Conservation (phyloP, 2,888 invertebrate species). For the Slavum lentiscoides region DNA sequence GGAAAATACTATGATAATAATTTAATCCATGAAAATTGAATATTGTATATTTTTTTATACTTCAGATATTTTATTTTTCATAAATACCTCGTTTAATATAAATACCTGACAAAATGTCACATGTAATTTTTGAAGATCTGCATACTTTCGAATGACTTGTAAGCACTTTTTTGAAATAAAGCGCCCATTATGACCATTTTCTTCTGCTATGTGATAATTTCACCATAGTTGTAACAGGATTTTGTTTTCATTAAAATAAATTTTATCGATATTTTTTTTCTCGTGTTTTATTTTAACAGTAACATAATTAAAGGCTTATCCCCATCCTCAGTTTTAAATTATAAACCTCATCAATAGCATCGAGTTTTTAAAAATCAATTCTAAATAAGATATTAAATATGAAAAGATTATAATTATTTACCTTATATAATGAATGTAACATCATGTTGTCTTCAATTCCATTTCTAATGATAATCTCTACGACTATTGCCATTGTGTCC, state of each 20-base stretch:
- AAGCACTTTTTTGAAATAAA: conserved; percentile 40
- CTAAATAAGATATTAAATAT: not conserved
- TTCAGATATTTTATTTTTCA: conserved; percentile 47
- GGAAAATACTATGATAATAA: not conserved
- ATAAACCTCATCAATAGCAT: conserved; percentile 19
- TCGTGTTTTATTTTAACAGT: conserved; percentile 30
- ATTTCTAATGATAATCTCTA: conserved; percentile 34
- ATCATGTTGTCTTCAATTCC: conserved; percentile 4
- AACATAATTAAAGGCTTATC: conserved; percentile 23
- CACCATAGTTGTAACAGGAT: conserved; percentile 40
- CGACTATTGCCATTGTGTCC: conserved; percentile 40
- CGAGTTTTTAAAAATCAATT: conserved; percentile 23
- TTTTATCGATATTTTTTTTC: conserved; percentile 30
- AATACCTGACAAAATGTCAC: conserved; percentile 51
- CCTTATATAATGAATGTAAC: conserved; percentile 31
- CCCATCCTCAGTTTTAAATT: conserved; percentile 22
- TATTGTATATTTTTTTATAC: not conserved
- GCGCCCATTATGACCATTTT: conserved; percentile 44
- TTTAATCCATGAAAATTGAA: too few species aligned
- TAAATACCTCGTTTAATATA: conserved; percentile 52
- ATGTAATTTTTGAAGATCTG: conserved; percentile 49
- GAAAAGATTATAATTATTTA: conserved; percentile 9
- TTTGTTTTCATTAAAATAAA: conserved; percentile 39
- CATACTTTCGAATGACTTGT: conserved; percentile 35
- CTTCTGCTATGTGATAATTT: conserved; percentile 50